A percentile compares a stretch with the other conserved stretches of the same genome.
Evolutionary conservation across 2,888 invertebrate species (phyloP).

Genomic region (Autographa gamma): DNA sequence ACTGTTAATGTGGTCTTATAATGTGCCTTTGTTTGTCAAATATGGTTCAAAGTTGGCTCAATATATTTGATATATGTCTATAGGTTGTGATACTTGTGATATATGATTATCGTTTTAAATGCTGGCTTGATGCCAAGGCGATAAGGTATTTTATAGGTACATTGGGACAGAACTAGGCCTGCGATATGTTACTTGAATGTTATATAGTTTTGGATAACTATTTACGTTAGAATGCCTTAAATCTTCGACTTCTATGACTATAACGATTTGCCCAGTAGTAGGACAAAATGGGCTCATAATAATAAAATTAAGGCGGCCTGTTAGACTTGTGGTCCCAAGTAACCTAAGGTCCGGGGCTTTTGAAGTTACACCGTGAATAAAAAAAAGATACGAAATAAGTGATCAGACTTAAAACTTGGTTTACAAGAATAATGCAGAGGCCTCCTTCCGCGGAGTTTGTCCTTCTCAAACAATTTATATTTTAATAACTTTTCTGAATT

Average conservation of each 20-base stretch:
- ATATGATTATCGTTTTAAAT: constrained; percentile 29
- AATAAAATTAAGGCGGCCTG: too few relatives aligned
- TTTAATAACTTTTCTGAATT: not conserved
- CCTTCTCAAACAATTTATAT: not conserved
- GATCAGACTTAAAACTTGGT: too few relatives aligned
- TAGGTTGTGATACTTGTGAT: constrained; percentile 29
- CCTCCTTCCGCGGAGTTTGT: not conserved
- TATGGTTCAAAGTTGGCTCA: constrained; percentile 34
- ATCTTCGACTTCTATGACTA: too few relatives aligned
- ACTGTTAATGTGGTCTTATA: constrained; percentile 30
- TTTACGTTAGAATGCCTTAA: too few relatives aligned
- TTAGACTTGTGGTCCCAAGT: too few relatives aligned
- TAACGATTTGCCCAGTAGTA: too few relatives aligned
- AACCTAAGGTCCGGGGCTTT: too few relatives aligned
- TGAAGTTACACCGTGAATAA: too few relatives aligned
- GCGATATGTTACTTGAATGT: not conserved
- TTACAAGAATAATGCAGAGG: constrained; percentile 3
- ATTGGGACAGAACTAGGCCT: constrained; percentile 6
- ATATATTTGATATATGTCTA: constrained; percentile 18
- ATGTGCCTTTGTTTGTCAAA: constrained; percentile 52
- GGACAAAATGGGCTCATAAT: too few relatives aligned
- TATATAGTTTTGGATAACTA: not conserved
- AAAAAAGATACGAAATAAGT: too few relatives aligned
- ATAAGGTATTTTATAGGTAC: constrained; percentile 33
- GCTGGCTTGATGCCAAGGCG: constrained; percentile 45